Evolutionary conservation across 2,888 invertebrate genomes (phyloP), one percentile per base, ranked within the genome.

Genomic region (Drosophila flavopinicola): DNA sequence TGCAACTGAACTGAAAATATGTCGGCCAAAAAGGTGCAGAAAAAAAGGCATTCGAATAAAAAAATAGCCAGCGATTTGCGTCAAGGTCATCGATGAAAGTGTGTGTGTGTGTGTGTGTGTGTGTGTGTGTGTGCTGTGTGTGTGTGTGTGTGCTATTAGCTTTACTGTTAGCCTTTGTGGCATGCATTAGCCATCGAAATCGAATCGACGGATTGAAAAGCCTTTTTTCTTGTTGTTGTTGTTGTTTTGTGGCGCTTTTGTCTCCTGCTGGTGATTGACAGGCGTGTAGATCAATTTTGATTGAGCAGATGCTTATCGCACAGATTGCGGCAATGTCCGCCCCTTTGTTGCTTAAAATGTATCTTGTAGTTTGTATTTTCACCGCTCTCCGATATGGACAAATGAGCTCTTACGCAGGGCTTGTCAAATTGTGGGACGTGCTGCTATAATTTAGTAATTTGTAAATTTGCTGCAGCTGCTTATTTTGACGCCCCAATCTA

Each of bases 81-180:
- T 76, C 89, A 89, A 89, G 89, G 90, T 89, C 89, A 88, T 66
- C 85, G 85, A 89, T 89, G 88, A 89, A 89, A 89, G 89, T 89
- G 58, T 60, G 9, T 42, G 45, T 70, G 52, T 65, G 54, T 52
- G 6, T 30, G 32, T 35, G 11, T 65, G 44, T 67, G 49, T 68
- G 37, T 57, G 11, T 45, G 7, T 44, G 49, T 38, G 33, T 49
- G 30, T 61, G 51, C n/a, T 63, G 37, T 56, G 53, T 35, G 39
- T 59, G 45, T 45, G 38, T 56, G 42, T 58, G 9, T 33, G 17
- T 65, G 53, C 45, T 23, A 24, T 44, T 44, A 49, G 38, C 27
- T 32, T 75, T 78, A 61, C 71, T 47, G 65, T 78, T 69, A 52
- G 57, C 59, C 52, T 54, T 70, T 68, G 77, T 61, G 66, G 63